phyloP scores from a whole-genome alignment of 2,797 vertebrate genomes.

The Takifugu rubripes region DNA sequence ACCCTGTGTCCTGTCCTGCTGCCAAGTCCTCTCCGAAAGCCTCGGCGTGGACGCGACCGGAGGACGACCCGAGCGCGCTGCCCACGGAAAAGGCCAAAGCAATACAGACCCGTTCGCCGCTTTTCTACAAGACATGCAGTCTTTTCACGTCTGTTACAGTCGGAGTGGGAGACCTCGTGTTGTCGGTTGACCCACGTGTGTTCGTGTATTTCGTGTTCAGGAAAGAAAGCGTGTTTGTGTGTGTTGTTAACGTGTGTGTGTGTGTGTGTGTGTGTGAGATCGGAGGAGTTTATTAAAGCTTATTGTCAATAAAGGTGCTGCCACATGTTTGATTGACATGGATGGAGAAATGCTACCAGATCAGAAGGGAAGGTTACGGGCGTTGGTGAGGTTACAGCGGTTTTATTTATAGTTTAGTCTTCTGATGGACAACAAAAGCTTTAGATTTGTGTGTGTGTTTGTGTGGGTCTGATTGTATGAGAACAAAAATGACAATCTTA shows the following conservation, averaged over 20 bases:
- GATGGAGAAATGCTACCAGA: constrained; percentile 20
- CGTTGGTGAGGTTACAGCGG: constrained; percentile 12
- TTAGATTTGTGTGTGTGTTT: constrained; percentile 44
- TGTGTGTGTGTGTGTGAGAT: background rate
- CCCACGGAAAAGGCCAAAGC: constrained; percentile 79
- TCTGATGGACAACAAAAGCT: constrained; percentile 47
- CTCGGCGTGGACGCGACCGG: constrained; percentile 33
- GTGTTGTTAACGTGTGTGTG: background rate
- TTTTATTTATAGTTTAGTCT: constrained; percentile 37
- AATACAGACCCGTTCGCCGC: constrained; percentile 62
- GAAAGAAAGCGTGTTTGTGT: background rate
- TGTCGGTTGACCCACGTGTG: constrained; percentile 41
- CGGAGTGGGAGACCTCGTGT: constrained; percentile 32
- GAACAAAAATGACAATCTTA: constrained; percentile 69
- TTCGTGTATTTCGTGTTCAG: constrained; percentile 33
- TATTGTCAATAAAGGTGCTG: constrained; percentile 36
- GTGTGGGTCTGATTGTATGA: constrained; percentile 15
- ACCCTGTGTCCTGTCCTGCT: constrained; percentile 28
- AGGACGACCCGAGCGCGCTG: constrained; percentile 40
- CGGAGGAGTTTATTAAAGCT: constrained; percentile 2
- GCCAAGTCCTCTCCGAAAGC: constrained; percentile 31
- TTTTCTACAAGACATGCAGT: constrained; percentile 56
- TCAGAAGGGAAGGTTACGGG: constrained; percentile 20
- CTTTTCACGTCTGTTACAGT: constrained; percentile 61
- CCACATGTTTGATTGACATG: constrained; percentile 18